These are phyloP conservation scores for Microctonus hyperodae DNA, from an alignment of 2,888 invertebrate genomes.

Conservation along the genomic window DNA sequence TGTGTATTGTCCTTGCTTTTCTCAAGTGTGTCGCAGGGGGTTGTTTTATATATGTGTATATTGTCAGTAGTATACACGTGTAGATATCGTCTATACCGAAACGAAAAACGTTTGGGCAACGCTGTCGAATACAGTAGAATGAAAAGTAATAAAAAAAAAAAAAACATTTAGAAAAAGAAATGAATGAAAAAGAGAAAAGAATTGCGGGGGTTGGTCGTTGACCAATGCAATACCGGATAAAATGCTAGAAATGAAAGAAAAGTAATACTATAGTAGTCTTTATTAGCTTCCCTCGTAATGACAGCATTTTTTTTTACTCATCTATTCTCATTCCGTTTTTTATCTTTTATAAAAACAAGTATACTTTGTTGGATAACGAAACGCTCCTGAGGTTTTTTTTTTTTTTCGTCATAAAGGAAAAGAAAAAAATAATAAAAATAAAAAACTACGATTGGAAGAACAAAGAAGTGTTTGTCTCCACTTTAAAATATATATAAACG, in stretches of 20 bases:
- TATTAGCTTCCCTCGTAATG: not conserved
- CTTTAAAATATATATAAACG: no score
- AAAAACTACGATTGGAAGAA: no score
- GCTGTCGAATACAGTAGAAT: not conserved
- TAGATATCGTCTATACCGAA: conserved; percentile 2
- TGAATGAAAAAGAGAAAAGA: conserved; percentile 6
- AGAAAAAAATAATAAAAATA: no score
- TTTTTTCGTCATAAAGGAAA: no score
- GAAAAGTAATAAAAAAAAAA: not conserved
- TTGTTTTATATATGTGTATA: not conserved
- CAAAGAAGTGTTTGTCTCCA: no score
- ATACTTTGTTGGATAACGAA: not conserved
- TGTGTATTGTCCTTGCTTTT: conserved; percentile 14
- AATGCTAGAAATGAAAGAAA: not conserved
- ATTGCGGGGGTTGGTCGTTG: conserved; percentile 9
- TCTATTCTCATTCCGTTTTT: not conserved
- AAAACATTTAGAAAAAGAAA: not conserved
- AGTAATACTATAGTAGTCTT: conserved; percentile 4
- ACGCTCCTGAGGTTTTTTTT: no score
- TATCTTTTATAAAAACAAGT: not conserved
- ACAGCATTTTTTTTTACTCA: not conserved
- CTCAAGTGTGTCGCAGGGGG: conserved; percentile 7
- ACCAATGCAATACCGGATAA: conserved; percentile 3
- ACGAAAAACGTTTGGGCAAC: conserved; percentile 16
- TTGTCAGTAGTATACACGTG: not conserved